Percentiles rank a stretch among this genome's conserved stretches.
Evolutionary conservation across 2,888 invertebrate genomes (phyloP).

Genomic region (Acanthosepion pharaonis): DNA sequence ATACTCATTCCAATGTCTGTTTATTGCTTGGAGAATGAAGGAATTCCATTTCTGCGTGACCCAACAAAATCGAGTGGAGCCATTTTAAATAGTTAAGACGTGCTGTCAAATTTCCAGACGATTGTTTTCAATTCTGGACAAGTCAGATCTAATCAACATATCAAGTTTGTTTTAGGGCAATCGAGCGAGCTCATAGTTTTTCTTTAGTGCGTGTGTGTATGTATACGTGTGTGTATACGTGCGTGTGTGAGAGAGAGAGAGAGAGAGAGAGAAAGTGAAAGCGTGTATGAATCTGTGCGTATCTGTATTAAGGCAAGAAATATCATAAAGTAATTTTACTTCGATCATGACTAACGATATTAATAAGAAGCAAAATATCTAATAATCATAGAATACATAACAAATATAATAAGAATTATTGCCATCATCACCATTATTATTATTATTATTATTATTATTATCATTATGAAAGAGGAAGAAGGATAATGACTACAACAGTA

Average conservation of each 20-base stretch:
- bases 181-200: not conserved
- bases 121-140: slow-evolving; percentile 33
- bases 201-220: not conserved
- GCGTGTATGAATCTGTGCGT: not conserved
- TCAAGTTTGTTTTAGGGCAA: not conserved
- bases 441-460: no score
- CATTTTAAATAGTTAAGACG: not conserved
- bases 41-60: slow-evolving; percentile 33
- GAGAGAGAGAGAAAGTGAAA: no score
- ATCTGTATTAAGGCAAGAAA: not conserved
- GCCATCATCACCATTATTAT: no score
- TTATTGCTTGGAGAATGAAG: not conserved
- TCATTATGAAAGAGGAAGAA: no score
- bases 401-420: no score
- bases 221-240: not conserved
- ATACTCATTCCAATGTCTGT: slow-evolving; percentile 12
- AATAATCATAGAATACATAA: no score
- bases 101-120: slow-evolving; percentile 10
- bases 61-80: slow-evolving; percentile 33
- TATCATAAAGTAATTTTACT: not conserved
- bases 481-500: no score
- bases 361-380: not conserved
- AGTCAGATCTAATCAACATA: slow-evolving; percentile 1
- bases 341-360: not conserved
- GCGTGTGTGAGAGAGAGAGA: no score